Percentiles rank a stretch among this genome's conserved stretches.
These are phyloP conservation scores for Brachypterus glaber DNA, from an alignment of 2,888 invertebrate species.

Conservation along the genomic window DNA sequence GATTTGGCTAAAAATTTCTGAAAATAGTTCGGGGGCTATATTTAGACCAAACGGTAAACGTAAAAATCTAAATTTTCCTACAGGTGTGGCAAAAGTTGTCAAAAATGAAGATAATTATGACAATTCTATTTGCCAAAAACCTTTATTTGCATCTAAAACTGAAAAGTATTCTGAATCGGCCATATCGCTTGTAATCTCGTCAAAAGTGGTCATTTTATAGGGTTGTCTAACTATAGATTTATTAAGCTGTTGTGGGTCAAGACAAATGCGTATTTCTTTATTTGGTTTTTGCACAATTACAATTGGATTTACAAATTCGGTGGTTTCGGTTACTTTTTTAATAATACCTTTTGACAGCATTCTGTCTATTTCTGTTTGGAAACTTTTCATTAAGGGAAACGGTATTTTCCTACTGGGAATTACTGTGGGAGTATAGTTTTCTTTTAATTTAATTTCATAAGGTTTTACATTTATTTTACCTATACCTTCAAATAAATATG, in stretches of 20 bases:
- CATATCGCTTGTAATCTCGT: conserved; percentile 11
- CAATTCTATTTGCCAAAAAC: too few relatives aligned
- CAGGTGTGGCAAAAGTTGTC: too few relatives aligned
- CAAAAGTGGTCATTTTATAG: conserved; percentile 11
- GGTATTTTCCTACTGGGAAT: conserved; percentile 1
- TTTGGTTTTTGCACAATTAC: conserved; percentile 17
- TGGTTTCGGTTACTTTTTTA: conserved; percentile 7
- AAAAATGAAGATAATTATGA: too few relatives aligned
- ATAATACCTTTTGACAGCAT: not conserved
- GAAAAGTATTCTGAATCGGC: conserved; percentile 4
- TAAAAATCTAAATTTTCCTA: too few relatives aligned
- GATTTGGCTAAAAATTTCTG: too few relatives aligned
- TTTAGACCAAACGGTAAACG: too few relatives aligned
- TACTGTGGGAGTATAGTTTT: not conserved
- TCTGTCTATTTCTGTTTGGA: conserved; percentile 1
- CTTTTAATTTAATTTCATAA: conserved; percentile 1
- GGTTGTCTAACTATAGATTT: conserved; percentile 10
- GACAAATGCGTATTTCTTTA: conserved; percentile 12
- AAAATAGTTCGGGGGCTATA: too few relatives aligned
- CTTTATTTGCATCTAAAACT: not conserved
- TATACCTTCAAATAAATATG: conserved; percentile 1
- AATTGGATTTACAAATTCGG: conserved; percentile 21
- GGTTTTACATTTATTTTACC: conserved; percentile 1
- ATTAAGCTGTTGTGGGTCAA: conserved; percentile 15
- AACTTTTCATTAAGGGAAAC: not conserved